These are phyloP conservation scores for Struthio camelus DNA, from an alignment of 2,113 vertebrate genomes.

Conservation along the genomic window DNA sequence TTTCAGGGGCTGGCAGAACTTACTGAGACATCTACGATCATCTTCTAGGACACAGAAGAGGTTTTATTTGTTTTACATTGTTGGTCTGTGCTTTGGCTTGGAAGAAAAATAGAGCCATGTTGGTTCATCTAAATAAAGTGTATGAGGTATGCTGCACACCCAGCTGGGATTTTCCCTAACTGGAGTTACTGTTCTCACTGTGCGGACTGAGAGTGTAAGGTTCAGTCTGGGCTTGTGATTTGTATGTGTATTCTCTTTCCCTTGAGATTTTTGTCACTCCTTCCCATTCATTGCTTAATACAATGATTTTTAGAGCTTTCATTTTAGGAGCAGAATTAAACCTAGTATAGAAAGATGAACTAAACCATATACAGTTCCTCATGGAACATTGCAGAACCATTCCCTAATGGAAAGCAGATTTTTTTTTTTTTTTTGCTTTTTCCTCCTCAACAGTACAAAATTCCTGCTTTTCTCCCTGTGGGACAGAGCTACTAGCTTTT, in stretches of 20 bases:
- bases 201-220: not conserved
- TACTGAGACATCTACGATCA: not conserved
- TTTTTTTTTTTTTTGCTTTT: fast-evolving
- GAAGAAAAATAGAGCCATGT: not conserved
- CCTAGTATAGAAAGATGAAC: not conserved
- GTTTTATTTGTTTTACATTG: not conserved
- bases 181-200: not conserved
- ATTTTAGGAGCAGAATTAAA: not conserved
- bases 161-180: not conserved
- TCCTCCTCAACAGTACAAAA: not conserved
- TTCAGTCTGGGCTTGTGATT: not conserved
- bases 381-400: not conserved
- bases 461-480: not conserved
- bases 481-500: conserved; percentile 37
- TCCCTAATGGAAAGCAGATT: not conserved
- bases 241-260: not conserved
- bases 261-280: not conserved
- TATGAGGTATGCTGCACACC: not conserved
- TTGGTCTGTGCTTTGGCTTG: not conserved
- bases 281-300: not conserved
- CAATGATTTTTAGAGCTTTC: not conserved
- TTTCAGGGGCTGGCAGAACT: not conserved
- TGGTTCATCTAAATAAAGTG: not conserved
- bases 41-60: not conserved
- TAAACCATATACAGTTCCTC: not conserved